Base-by-base conservation (phyloP, 92 coral and sea anemone species). In the Anthopleura xanthogrammica region DNA sequence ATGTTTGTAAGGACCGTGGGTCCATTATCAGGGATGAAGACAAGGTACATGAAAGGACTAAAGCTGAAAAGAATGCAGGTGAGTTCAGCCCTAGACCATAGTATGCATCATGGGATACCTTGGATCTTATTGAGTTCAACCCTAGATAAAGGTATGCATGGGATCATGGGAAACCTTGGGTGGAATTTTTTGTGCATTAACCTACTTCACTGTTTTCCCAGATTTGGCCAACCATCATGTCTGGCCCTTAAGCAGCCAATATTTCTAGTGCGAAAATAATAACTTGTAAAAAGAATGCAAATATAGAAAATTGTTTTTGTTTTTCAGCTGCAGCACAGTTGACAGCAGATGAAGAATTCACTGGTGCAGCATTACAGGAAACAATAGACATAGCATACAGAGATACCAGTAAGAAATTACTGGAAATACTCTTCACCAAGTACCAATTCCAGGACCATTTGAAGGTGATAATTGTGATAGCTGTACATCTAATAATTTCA, bases 391-490 rank as follows among this genome's bases (percentile, higher is more conserved):
- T 86, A 36, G 98, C 97, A 13, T 96, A 96, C 83, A 92, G 88
- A 71, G 90, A 88, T 70, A 96, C 99, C 76, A 96, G 99, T 92
- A 96, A 96, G 80, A 86, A 91, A 82, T 92, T 96, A 86, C 83
- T 96, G 80, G 99, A 96, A 86, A 96, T 96, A 79, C 88, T 96
- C 72, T 90, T 96, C 73, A 88, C 92, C 36, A 96, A 96, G 86
- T 96, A 96, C 87, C 92, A 96, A 87, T 96, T 96, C 82, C 92
- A 87, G 70, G 99, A 96, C 52, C 99, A 96, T 83, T 86, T 96
- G 56, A 94, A 94, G 95, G 99, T 92, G 20, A 52, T 46, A 46
- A 46, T 46, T 46, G 50, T 46, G 50, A 46, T 9, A 46, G 5
- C 50, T 5, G 5, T 46, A 46, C 0, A 5, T 46, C 50, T 29